Base-by-base conservation (phyloP, 2,797 vertebrate genomes). In the Parotocinclus haroldoi region DNA sequence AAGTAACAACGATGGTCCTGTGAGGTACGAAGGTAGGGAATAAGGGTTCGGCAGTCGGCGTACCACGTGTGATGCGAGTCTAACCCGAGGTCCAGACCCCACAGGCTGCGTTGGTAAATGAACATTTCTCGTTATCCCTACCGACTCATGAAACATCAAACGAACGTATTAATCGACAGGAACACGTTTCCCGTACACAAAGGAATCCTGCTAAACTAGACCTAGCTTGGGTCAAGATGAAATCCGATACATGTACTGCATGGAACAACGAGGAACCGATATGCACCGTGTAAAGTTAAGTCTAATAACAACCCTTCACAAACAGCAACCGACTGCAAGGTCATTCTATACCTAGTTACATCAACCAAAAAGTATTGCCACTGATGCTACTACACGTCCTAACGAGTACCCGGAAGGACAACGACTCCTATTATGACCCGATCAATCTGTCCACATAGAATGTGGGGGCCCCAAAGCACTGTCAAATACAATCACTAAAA, bases 401-500 rank as follows among this genome's bases (percentile, higher is more conserved):
- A 36, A 49, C 58, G 71, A 14, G 50, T 71, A 58, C 40, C 64
- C 57, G 59, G 46, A 37, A 54, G 1, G 48, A 66, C n/a, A 44
- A 49, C 38, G 5, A 42, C 3, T 42, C 58, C 50, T 67, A 61
- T 62, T 55, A 61, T 46, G 50, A 69, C 2, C 50, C 67, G 60
- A 69, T 75, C 66, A 42, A 63, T 68, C 56, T 55, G 62, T 55
- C 56, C 65, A 65, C 70, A 2, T 2, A 72, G 74, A 68, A 71
- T 58, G 68, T 50, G 54, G 61, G 84, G 82, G 77, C 80, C 79
- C 79, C 81, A 60, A 68, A 72, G 82, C 76, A 87, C 67, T 27
- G 66, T 75, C 62, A 10, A 64, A 67, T 66, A 10, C 66, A 40
- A 86, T 88, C 88, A 84, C 86, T 88, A 86, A 89, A 84, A 88